Conservation (phyloP, 1,140 invertebrate genomes). For the Apis mellifera region Amel_HAv3.1 CM009932.2:5331501-5332000, state of each 20-base stretch:
- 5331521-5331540: not conserved
- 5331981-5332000: not conserved
- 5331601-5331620: not conserved
- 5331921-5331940: not conserved
- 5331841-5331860: not conserved
- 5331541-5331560: not conserved
- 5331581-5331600: not conserved
- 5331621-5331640: too few relatives aligned
- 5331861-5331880: too few relatives aligned
- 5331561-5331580: not conserved
- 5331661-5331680: not conserved
- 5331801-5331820: not conserved
- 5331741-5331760: not conserved
- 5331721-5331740: not conserved
- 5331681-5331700: not conserved
- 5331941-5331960: not conserved
- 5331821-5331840: not conserved
- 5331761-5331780: not conserved
- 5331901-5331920: not conserved
- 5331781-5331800: not conserved
- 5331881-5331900: not conserved
- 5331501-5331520: too few relatives aligned
- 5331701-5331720: not conserved
- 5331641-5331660: not conserved
- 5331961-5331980: not conserved